Conservation (phyloP, 1,140 invertebrate species). For the Drosophila parabipectinata region DNA sequence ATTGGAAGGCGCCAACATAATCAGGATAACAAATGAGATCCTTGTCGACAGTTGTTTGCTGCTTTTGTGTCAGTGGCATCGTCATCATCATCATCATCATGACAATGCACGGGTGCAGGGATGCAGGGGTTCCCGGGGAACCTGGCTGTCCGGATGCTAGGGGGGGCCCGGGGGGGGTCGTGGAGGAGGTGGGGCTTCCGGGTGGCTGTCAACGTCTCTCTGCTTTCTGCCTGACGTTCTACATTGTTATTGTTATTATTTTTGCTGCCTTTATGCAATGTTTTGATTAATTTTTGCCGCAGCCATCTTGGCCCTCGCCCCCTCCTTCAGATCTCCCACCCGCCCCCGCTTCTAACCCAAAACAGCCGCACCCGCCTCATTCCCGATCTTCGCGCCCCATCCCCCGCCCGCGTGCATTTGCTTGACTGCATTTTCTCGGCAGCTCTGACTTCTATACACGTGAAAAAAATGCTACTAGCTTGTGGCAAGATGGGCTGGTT, state of each 20-base stretch:
- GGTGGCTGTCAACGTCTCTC: conserved; percentile 68
- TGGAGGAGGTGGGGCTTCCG: conserved; percentile 2
- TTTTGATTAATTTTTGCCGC: conserved; percentile 82
- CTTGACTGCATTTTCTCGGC: conserved; percentile 67
- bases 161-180: background rate
- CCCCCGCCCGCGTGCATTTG: conserved; percentile 57
- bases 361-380: conserved; percentile 1
- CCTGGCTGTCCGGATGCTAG: background rate
- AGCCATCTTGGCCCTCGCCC: conserved; percentile 36
- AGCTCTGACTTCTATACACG: conserved; percentile 30
- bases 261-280: conserved; percentile 81
- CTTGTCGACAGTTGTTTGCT: conserved; percentile 81
- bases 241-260: conserved; percentile 82
- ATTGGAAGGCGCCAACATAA: conserved; percentile 79
- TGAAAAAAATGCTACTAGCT: background rate
- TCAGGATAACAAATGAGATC: conserved; percentile 82
- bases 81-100: conserved; percentile 66
- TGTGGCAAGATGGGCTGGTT: too few relatives aligned
- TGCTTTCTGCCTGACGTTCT: conserved; percentile 76
- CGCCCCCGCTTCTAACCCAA: conserved; percentile 16
- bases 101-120: background rate
- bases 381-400: background rate
- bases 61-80: conserved; percentile 81
- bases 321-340: background rate
- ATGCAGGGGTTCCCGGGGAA: background rate